A percentile compares a stretch with the other conserved stretches of the same genome.
phyloP scores from a whole-genome alignment of 1,140 invertebrate species.

The Micrasema minimum region DNA sequence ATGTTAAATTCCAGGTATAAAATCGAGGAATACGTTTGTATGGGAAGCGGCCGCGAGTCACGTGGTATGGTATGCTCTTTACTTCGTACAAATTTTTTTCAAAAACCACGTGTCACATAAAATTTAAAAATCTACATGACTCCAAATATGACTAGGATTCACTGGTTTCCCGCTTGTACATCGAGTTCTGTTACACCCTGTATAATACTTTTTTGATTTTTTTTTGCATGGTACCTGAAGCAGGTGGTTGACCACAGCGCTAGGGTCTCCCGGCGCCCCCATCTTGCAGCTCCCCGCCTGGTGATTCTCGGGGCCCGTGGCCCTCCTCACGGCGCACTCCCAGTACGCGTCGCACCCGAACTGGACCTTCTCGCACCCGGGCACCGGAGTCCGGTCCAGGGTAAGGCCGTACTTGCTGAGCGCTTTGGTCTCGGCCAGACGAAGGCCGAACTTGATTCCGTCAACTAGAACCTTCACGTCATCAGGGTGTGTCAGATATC shows the following conservation, averaged over 20 bases:
- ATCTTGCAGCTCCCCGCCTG: slow-evolving; percentile 86
- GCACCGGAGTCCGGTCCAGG: slow-evolving; percentile 75
- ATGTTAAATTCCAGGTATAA: too few relatives aligned
- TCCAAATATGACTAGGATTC: too few relatives aligned
- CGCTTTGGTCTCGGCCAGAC: slow-evolving; percentile 74
- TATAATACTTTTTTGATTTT: too few relatives aligned
- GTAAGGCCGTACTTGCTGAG: slow-evolving; percentile 78
- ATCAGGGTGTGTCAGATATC: slow-evolving; percentile 67
- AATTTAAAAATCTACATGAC: too few relatives aligned
- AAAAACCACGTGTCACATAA: too few relatives aligned
- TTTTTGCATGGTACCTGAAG: too few relatives aligned
- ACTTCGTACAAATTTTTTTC: too few relatives aligned
- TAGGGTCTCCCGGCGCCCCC: slow-evolving; percentile 75
- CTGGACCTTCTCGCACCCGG: slow-evolving; percentile 76
- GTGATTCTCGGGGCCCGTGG: slow-evolving; percentile 86
- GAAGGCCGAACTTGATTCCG: slow-evolving; percentile 77
- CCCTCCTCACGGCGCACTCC: slow-evolving; percentile 79
- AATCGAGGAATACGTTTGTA: too few relatives aligned
- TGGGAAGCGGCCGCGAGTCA: too few relatives aligned
- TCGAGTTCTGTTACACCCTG: too few relatives aligned
- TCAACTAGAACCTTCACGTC: slow-evolving; percentile 80
- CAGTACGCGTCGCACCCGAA: slow-evolving; percentile 84
- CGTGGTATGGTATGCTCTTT: too few relatives aligned
- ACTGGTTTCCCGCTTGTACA: too few relatives aligned
- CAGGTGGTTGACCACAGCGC: slow-evolving; percentile 78